phyloP scores from a whole-genome alignment of 1,140 invertebrate genomes.

The Contarinia nasturtii region DNA sequence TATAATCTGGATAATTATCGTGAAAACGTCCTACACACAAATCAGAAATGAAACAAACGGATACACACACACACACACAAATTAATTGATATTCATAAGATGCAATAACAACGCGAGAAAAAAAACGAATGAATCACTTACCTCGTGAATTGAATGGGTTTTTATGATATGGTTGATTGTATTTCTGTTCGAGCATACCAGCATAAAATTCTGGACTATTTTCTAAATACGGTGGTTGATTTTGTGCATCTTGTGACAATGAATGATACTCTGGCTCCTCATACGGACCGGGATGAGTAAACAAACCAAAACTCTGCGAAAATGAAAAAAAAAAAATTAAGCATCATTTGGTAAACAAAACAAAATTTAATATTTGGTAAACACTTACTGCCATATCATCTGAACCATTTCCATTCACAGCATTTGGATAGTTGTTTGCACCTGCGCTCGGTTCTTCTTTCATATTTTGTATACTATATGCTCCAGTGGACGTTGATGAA shows the following conservation, averaged over 20 bases:
- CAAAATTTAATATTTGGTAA: neutral
- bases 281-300: slow-evolving; percentile 5
- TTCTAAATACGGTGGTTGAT: slow-evolving; percentile 38
- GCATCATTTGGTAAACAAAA: neutral
- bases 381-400: slow-evolving; percentile 4
- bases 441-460: slow-evolving; percentile 20
- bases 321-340: slow-evolving; percentile 1
- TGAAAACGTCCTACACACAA: slow-evolving; percentile 34
- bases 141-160: slow-evolving; percentile 36
- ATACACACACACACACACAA: neutral
- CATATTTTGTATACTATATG: slow-evolving; percentile 12
- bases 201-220: slow-evolving; percentile 58
- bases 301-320: slow-evolving; percentile 1
- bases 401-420: neutral
- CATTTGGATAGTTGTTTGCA: slow-evolving; percentile 4
- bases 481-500: neutral
- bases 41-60: slow-evolving; percentile 6
- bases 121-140: slow-evolving; percentile 17
- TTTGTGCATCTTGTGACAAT: slow-evolving; percentile 43
- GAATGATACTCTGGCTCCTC: slow-evolving; percentile 21
- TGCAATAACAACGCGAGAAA: slow-evolving; percentile 1
- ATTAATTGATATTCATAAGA: neutral
- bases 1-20: slow-evolving; percentile 37
- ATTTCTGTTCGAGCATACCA: slow-evolving; percentile 43
- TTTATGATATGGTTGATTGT: slow-evolving; percentile 42